These are phyloP conservation scores for Diachasmimorpha longicaudata DNA, from an alignment of 1,140 invertebrate species.

Conservation along the genomic window DNA sequence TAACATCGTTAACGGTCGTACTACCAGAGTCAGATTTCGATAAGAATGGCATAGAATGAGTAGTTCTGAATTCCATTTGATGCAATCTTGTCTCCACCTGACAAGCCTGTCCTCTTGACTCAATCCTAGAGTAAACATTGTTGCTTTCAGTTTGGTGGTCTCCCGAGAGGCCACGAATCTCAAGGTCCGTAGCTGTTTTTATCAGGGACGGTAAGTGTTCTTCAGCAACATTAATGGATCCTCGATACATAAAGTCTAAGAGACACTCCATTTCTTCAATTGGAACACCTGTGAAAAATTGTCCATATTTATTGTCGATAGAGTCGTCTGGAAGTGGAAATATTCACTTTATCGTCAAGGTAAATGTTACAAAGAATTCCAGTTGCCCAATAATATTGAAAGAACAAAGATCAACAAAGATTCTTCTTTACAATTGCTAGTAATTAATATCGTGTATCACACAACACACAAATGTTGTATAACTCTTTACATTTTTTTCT, in stretches of 20 bases:
- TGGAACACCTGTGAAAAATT: conserved; percentile 56
- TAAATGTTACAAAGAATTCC: too few relatives aligned
- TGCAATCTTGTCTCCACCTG: conserved; percentile 47
- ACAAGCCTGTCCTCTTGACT: conserved; percentile 40
- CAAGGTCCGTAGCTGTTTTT: conserved; percentile 72
- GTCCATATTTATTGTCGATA: not conserved
- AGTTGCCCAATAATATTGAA: too few relatives aligned
- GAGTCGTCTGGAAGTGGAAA: too few relatives aligned
- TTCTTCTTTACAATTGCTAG: too few relatives aligned
- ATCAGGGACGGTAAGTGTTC: conserved; percentile 71
- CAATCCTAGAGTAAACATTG: conserved; percentile 41
- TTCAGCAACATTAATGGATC: conserved; percentile 73
- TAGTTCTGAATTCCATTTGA: conserved; percentile 47
- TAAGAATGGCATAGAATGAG: conserved; percentile 35
- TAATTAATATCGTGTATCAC: too few relatives aligned
- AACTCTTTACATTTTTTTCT: too few relatives aligned
- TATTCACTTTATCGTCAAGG: too few relatives aligned
- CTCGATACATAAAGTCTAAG: conserved; percentile 77
- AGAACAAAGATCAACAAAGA: too few relatives aligned
- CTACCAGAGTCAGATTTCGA: conserved; percentile 40
- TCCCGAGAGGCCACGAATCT: conserved; percentile 66
- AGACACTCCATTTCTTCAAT: conserved; percentile 74
- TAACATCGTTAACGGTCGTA: conserved; percentile 46
- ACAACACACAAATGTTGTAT: too few relatives aligned
- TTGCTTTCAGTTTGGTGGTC: conserved; percentile 45